These are phyloP conservation scores for Hippocampus guttulatus DNA, from an alignment of 2,113 vertebrate species.

Conservation along the genomic window DNA sequence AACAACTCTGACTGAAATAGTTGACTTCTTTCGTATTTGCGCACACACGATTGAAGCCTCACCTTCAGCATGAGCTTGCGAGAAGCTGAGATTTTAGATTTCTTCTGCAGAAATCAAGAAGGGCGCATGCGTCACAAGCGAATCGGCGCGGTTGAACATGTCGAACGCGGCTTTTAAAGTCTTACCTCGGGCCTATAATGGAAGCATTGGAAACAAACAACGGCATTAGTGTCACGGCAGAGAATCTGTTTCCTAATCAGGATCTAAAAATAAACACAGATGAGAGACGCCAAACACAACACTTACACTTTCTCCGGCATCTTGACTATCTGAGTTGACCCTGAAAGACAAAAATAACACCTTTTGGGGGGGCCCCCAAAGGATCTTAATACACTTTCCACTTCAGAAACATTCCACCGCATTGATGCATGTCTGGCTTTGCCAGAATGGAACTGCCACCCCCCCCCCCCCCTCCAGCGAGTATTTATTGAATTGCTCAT, in stretches of 20 bases:
- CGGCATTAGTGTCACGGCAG: not conserved
- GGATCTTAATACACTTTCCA: conserved; percentile 32
- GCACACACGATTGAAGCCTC: not conserved
- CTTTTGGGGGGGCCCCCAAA: conserved; percentile 18
- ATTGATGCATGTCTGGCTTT: conserved; percentile 8
- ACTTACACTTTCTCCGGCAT: conserved; percentile 75
- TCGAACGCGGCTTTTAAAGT: not conserved
- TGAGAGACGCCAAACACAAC: conserved; percentile 33
- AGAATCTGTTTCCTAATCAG: not conserved
- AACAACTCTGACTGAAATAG: not conserved
- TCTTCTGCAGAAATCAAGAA: conserved; percentile 66
- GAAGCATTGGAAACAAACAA: not conserved
- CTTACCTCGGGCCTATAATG: conserved; percentile 68
- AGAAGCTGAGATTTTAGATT: conserved; percentile 95
- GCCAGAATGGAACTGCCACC: conserved; percentile 4
- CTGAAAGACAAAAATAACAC: conserved; percentile 71
- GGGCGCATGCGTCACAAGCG: not conserved
- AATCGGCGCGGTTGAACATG: not conserved
- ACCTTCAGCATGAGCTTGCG: conserved; percentile 94
- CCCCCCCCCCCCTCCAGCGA: too few species aligned
- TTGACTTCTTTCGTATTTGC: not conserved
- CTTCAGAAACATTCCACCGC: conserved; percentile 14
- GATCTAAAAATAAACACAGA: conserved; percentile 33
- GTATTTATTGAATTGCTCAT: not conserved
- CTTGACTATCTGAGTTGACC: conserved; percentile 48